These are phyloP conservation scores for Coelinius sp. DNA, from an alignment of 2,888 invertebrate species.

Conservation along the genomic window DNA sequence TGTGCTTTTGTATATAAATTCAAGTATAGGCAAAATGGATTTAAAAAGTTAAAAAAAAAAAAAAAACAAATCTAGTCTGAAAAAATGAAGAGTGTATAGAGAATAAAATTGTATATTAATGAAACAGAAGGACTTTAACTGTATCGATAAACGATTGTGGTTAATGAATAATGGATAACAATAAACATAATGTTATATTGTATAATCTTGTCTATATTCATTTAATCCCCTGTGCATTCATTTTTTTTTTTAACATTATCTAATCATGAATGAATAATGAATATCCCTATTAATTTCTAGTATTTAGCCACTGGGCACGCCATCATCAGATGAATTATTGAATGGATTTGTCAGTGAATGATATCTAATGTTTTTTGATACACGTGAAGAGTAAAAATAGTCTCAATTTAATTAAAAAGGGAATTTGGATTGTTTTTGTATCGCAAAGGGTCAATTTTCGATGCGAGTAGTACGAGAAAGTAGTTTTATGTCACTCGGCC, in stretches of 20 bases:
- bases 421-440: too few relatives aligned
- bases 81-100: constrained; percentile 62
- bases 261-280: not conserved
- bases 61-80: constrained; percentile 35
- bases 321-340: not conserved
- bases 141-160: constrained; percentile 60
- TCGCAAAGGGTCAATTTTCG: too few relatives aligned
- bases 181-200: constrained; percentile 69
- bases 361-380: not conserved
- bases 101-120: constrained; percentile 61
- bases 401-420: not conserved
- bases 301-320: not conserved
- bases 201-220: constrained; percentile 45
- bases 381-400: not conserved
- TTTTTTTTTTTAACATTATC: too few relatives aligned
- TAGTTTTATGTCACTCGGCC: too few relatives aligned
- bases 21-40: constrained; percentile 43
- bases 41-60: too few relatives aligned
- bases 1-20: constrained; percentile 67
- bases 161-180: constrained; percentile 63
- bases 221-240: not conserved
- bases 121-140: constrained; percentile 41
- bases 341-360: not conserved
- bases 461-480: too few relatives aligned
- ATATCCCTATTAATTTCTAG: not conserved